phyloP scores from a whole-genome alignment of 2,797 vertebrate genomes.

The Sebastes minor region DNA sequence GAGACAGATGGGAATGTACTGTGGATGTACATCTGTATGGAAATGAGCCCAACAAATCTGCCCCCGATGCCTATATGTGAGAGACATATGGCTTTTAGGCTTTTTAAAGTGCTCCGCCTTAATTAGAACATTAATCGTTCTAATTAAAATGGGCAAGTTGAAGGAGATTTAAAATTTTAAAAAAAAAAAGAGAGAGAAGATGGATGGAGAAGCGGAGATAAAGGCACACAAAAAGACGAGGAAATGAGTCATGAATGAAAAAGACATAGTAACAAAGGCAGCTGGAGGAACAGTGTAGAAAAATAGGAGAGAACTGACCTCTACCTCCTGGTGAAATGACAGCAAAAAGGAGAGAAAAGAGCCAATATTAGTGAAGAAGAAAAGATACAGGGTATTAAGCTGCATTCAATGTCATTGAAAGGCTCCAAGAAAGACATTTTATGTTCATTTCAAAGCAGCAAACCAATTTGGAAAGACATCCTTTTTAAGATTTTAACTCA shows the following conservation, averaged over 20 bases:
- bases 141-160: slow-evolving; percentile 58
- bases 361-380: slow-evolving; percentile 65
- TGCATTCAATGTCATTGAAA: slow-evolving; percentile 26
- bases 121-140: slow-evolving; percentile 66
- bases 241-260: slow-evolving; percentile 49
- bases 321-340: slow-evolving; percentile 88
- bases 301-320: slow-evolving; percentile 86
- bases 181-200: neutral
- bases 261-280: slow-evolving; percentile 58
- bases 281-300: slow-evolving; percentile 31
- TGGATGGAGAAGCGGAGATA: slow-evolving; percentile 33
- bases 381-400: slow-evolving; percentile 21
- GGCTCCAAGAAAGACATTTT: neutral
- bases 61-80: slow-evolving; percentile 27
- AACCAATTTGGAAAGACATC: neutral
- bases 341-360: slow-evolving; percentile 68
- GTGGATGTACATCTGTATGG: slow-evolving; percentile 46
- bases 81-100: slow-evolving; percentile 56
- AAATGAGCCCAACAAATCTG: slow-evolving; percentile 60
- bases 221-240: slow-evolving; percentile 36
- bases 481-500: neutral
- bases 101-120: slow-evolving; percentile 44
- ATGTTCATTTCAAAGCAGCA: slow-evolving; percentile 8
- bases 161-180: neutral
- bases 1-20: slow-evolving; percentile 37